These are phyloP conservation scores for Plagodis dolabraria DNA, from an alignment of 2,888 invertebrate genomes.

Conservation along the genomic window DNA sequence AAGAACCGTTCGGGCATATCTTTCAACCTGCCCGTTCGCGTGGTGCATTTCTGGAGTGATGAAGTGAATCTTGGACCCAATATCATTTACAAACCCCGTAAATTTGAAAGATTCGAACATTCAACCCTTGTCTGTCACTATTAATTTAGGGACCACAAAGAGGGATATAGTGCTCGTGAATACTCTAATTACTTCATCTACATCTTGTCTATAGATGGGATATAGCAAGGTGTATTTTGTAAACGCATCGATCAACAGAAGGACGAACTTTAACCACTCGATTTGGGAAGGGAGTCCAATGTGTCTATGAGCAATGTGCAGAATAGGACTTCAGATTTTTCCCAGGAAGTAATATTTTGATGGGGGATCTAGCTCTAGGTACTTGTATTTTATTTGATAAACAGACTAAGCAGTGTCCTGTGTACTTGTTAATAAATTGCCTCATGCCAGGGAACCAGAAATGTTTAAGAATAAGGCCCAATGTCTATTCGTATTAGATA, in stretches of 20 bases:
- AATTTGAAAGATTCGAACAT: constrained; percentile 38
- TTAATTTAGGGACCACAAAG: constrained; percentile 34
- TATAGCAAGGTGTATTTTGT: constrained; percentile 39
- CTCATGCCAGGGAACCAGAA: no score
- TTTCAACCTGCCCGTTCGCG: no score
- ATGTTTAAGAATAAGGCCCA: no score
- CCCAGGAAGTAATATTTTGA: no score
- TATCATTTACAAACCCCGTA: constrained; percentile 12
- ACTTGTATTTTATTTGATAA: no score
- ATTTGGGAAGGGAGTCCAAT: constrained; percentile 10
- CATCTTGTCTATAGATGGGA: no score
- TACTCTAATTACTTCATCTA: constrained; percentile 29
- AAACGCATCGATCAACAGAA: constrained; percentile 38
- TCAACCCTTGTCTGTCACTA: constrained; percentile 37
- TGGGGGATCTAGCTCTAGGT: no score
- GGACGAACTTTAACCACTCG: constrained; percentile 27
- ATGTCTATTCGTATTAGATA: constrained; percentile 28
- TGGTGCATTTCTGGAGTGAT: no score
- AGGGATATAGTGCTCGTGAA: constrained; percentile 28
- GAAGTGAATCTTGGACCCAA: no score
- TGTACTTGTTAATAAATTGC: no score
- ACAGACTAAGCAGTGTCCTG: no score
- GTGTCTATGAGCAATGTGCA: constrained; percentile 26
- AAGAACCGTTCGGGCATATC: no score
- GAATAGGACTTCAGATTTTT: constrained; percentile 22